phyloP scores from a whole-genome alignment of 2,113 vertebrate genomes.

The Lamprologus ornatipinnis region DNA sequence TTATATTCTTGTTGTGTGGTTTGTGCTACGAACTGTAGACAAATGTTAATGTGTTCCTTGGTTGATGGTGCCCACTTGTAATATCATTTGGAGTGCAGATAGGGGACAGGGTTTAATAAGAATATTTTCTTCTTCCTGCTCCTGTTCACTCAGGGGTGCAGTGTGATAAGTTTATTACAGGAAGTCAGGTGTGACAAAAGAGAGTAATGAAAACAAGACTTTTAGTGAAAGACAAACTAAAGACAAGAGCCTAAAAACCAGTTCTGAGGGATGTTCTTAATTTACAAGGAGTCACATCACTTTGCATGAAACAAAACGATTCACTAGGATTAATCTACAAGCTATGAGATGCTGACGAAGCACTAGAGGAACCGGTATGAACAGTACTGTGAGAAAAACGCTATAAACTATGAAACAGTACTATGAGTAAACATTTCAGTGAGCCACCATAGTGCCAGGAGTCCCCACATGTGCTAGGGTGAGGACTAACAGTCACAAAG shows the following conservation, averaged over 20 bases:
- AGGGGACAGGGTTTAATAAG: neutral
- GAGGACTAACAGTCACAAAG: rapidly evolving
- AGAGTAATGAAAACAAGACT: neutral
- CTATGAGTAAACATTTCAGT: no score
- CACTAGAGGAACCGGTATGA: neutral
- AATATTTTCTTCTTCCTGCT: neutral
- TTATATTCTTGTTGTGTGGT: neutral
- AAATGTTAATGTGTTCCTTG: neutral
- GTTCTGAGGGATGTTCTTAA: neutral
- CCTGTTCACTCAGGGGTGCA: neutral
- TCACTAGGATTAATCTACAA: rapidly evolving
- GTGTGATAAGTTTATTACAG: neutral
- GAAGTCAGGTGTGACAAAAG: neutral
- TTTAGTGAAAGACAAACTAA: neutral
- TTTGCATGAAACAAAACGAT: neutral
- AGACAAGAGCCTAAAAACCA: neutral
- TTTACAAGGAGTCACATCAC: neutral
- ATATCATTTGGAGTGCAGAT: neutral
- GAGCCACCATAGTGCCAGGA: no score
- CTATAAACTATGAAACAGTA: no score
- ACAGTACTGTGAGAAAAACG: no score
- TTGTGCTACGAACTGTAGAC: neutral
- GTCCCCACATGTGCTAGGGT: no score
- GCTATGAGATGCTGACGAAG: neutral
- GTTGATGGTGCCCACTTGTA: neutral